Evolutionary conservation across 2,797 vertebrate genomes (phyloP), one percentile per base, ranked within the genome.

Genomic region (Lagocephalus sceleratus): DNA sequence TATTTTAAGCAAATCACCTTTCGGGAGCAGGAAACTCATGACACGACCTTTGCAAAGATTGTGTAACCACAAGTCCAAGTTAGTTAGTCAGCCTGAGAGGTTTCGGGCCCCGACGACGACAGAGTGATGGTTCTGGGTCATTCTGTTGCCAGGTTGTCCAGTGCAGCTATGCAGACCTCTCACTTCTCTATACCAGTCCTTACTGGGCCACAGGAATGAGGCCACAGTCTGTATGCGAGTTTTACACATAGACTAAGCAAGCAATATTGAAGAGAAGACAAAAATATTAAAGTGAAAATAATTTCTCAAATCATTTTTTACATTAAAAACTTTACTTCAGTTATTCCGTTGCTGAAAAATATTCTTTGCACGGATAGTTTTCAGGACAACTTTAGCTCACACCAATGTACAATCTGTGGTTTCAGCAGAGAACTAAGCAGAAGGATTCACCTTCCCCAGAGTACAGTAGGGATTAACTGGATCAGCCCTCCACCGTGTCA

Each of bases 391-490:
- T 17, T 16, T 6, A 40, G 39, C 10, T 40, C 1, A 7, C n/a
- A 17, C 7, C 15, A 7, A 17, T 40, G 39, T 16, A 1, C 6
- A 35, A 14, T 35, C 12, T 35, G 32, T 35, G 11, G 32, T 35
- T 35, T 12, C 3, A 14, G 32, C 32, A 35, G 32, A 2, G n/a
- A n/a, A n/a, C n/a, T n/a, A n/a, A n/a, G n/a, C n/a, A n/a, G n/a
- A n/a, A n/a, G n/a, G n/a, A n/a, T n/a, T 75, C 67, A 73, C 67
- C 74, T 66, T 68, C 53, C 49, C 57, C 47, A 68, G 74, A 82
- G 76, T 82, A 67, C 70, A 54, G 22, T 20, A 38, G 51, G 76
- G 81, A 81, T 86, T 87, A 82, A 72, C 56, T 66, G 60, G 77
- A 70, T 71, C 78, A 60, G 76, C 51, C 3, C 66, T 70, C 71